Evolutionary conservation across 1,140 invertebrate genomes (phyloP), one percentile per base, ranked within the genome.

Genomic region (Drosophila nigromelanica): DNA sequence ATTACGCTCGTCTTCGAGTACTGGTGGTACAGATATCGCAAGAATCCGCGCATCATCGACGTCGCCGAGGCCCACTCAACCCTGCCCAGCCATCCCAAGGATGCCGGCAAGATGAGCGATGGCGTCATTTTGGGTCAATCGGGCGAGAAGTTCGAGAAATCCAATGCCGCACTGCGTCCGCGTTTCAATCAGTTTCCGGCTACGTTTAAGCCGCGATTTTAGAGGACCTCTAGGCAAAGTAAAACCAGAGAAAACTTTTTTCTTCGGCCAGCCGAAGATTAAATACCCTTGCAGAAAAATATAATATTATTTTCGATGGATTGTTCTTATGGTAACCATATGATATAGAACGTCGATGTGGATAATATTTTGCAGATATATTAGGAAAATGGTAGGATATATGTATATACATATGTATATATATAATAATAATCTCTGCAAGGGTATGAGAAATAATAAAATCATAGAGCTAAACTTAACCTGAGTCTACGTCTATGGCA

Each of bases 1-100:
- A 92, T 99, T 27, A 98, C 98, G 0, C 92, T 99, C n/a, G 95
- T 95, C 0, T 95, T 98, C 45, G 98, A 99, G 92, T 99, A 98
- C 85, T 99, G 97, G 95, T 98, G 97, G 94, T 98, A 98, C 90
- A 95, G 96, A 48, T 96, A 95, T 91, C 93, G 94, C 62, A 95
- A 94, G 76, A 92, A 93, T 69, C 92, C 94, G 0, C 92, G 92
- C 21, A 93, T 95, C 39, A 92, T 94, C 6, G 93, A 94, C 67
- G 93, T 94, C 14, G 73, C 75, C 33, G 91, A 92, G 48, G 89
- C 72, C 2, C 64, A 48, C 18, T 33, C 64, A 5, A 68, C 70
- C 6, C 55, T 62, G n/a, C 33, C 42, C 4, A 52, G 27, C 27
- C 4, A 76, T 76, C 33, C 8, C 6, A 80, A 78, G 47, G 78